Evolutionary conservation across 2,888 invertebrate species (phyloP).

Genomic region (Agrotis ipsilon): DNA sequence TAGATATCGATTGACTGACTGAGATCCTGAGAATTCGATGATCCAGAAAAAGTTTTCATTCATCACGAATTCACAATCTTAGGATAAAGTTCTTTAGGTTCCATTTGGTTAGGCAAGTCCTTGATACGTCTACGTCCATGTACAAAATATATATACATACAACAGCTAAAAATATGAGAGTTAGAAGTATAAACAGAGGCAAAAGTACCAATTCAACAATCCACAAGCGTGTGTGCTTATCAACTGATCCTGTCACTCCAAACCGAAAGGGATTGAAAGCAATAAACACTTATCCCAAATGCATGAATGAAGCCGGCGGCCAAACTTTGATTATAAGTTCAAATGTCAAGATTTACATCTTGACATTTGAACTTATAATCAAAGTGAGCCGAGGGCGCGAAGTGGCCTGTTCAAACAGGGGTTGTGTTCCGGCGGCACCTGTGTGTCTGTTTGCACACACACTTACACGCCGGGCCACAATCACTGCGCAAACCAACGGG

Average conservation of each 20-base stretch:
- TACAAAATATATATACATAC: too few relatives aligned
- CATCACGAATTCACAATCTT: neutral
- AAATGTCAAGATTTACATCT: constrained; percentile 77
- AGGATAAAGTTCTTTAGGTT: neutral
- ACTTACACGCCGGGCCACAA: constrained; percentile 86
- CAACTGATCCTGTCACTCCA: constrained; percentile 19
- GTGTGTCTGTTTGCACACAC: constrained; percentile 84
- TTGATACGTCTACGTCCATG: too few relatives aligned
- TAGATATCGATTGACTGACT: neutral
- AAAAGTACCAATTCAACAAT: constrained; percentile 1
- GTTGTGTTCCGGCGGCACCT: constrained; percentile 77
- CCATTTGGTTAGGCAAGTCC: neutral
- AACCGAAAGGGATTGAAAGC: constrained; percentile 38
- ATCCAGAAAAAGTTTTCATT: too few relatives aligned
- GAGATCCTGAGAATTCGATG: neutral
- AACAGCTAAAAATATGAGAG: too few relatives aligned
- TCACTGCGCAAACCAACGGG: constrained; percentile 82
- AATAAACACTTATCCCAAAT: constrained; percentile 55
- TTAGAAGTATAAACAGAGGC: neutral
- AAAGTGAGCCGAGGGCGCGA: constrained; percentile 72
- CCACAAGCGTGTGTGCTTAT: constrained; percentile 34
- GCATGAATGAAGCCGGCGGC: constrained; percentile 51
- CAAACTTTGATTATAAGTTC: constrained; percentile 69
- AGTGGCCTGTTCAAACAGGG: constrained; percentile 83
- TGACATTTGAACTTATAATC: too few relatives aligned